Evolutionary conservation across 2,113 vertebrate genomes (phyloP).

Genomic region (Rattus norvegicus): GRCr8 NC_086020.1:136757501-136758000

Average conservation of each 20-base stretch:
- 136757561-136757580: neutral
- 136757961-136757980: neutral
- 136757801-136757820: neutral
- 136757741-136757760: neutral
- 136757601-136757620: neutral
- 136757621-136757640: neutral
- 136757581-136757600: neutral
- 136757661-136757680: neutral
- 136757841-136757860: no score
- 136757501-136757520: neutral
- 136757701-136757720: slow-evolving; percentile 88
- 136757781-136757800: neutral
- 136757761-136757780: neutral
- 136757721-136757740: slow-evolving; percentile 83
- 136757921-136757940: neutral
- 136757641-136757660: neutral
- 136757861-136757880: neutral
- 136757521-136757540: neutral
- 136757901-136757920: neutral
- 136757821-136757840: neutral
- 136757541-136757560: neutral
- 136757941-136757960: neutral
- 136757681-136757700: neutral
- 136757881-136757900: neutral
- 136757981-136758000: no score